Evolutionary conservation across 1,140 invertebrate genomes (phyloP).

Genomic region (Achatina immaculata): DNA sequence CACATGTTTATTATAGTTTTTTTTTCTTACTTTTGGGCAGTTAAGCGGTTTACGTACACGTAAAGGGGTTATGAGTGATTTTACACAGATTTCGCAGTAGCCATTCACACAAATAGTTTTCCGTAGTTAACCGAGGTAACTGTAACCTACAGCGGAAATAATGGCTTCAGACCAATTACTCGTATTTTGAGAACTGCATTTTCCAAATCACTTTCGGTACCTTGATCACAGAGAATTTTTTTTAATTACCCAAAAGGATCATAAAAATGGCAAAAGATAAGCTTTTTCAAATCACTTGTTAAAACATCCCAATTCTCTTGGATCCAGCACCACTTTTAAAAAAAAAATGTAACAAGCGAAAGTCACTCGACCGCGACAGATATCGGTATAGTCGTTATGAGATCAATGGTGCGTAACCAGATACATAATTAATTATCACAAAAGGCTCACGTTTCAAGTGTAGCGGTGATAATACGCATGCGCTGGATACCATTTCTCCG

Average conservation of each 20-base stretch:
- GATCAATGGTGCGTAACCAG: constrained; percentile 1
- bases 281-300: not conserved
- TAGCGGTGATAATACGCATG: not conserved
- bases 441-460: constrained; percentile 4
- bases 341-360: not conserved
- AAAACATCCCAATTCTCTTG: not conserved
- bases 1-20: too few relatives aligned
- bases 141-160: too few relatives aligned
- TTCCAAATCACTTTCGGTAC: not conserved
- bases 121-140: too few relatives aligned
- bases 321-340: not conserved
- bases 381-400: not conserved
- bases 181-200: not conserved
- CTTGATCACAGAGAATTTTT: not conserved
- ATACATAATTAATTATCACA: constrained; percentile 15
- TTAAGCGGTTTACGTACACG: too few relatives aligned
- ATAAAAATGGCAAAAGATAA: too few relatives aligned
- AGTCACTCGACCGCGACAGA: not conserved
- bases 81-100: too few relatives aligned
- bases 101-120: too few relatives aligned
- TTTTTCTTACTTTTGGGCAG: too few relatives aligned
- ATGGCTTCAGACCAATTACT: too few relatives aligned
- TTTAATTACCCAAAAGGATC: not conserved
- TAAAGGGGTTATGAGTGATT: too few relatives aligned
- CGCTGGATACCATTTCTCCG: not conserved